Percentiles rank a stretch among this genome's conserved stretches.
These are phyloP conservation scores for Adelges cooleyi DNA, from an alignment of 1,140 invertebrate species.

Conservation along the genomic window DNA sequence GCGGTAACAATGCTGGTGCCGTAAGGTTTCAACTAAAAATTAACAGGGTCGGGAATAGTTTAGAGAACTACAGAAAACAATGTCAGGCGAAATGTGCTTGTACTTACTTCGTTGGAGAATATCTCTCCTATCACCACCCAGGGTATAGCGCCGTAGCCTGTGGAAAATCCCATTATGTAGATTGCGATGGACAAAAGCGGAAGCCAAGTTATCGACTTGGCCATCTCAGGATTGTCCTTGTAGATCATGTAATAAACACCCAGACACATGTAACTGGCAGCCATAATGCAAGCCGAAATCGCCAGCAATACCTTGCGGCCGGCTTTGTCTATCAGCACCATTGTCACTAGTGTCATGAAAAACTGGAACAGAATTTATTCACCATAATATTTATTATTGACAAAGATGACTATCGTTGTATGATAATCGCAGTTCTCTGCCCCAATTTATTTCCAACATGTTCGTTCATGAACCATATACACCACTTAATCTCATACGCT, in stretches of 20 bases:
- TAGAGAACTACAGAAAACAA: neutral
- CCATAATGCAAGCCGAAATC: constrained; percentile 49
- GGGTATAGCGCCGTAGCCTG: constrained; percentile 44
- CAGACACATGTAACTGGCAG: constrained; percentile 50
- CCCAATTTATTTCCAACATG: too few species aligned
- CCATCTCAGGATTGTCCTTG: constrained; percentile 30
- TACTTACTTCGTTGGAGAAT: constrained; percentile 43
- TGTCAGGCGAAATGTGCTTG: too few species aligned
- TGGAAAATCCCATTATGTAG: constrained; percentile 44
- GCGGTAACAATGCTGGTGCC: neutral
- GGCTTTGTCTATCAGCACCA: constrained; percentile 61
- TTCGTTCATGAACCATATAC: too few species aligned
- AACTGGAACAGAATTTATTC: neutral
- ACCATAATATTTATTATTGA: neutral
- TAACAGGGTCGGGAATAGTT: too few species aligned
- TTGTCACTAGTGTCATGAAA: constrained; percentile 46
- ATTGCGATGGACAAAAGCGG: constrained; percentile 43
- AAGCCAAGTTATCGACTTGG: constrained; percentile 40
- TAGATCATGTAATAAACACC: constrained; percentile 52
- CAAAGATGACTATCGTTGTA: too few species aligned
- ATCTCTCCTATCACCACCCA: constrained; percentile 52
- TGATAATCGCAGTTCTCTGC: too few species aligned
- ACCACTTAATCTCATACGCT: too few species aligned
- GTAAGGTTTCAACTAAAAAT: neutral
- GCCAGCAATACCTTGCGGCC: constrained; percentile 55